Evolutionary conservation across 2,797 vertebrate species (phyloP).

Genomic region (Hippopotamyrus pictus): DNA sequence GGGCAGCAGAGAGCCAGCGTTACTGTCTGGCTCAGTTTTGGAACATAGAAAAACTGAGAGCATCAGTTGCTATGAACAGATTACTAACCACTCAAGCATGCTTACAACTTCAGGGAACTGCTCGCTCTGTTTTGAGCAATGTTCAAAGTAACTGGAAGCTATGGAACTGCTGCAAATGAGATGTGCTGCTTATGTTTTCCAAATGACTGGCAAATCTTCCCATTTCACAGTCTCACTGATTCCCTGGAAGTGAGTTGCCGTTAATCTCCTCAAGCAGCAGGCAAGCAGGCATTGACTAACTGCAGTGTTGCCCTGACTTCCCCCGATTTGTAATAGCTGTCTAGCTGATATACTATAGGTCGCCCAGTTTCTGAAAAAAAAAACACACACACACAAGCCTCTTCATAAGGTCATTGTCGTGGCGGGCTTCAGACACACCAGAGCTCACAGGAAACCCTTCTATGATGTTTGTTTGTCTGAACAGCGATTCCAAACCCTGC

Average conservation of each 20-base stretch:
- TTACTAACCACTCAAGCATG: not conserved
- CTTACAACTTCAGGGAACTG: not conserved
- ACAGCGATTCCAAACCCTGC: not conserved
- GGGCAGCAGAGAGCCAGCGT: not conserved
- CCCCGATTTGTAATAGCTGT: not conserved
- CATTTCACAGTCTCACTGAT: not conserved
- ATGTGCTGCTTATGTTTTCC: not conserved
- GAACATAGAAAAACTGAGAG: not conserved
- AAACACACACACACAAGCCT: not conserved
- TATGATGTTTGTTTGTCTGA: not conserved
- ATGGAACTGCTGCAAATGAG: not conserved
- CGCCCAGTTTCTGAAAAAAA: not conserved
- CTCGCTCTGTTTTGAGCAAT: not conserved
- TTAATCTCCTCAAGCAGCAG: not conserved
- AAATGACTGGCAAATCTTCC: not conserved
- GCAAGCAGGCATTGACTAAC: not conserved
- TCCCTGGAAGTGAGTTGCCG: not conserved
- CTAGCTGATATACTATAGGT: not conserved
- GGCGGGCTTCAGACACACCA: not conserved
- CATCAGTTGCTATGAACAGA: not conserved
- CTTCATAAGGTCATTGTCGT: not conserved
- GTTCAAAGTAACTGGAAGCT: not conserved
- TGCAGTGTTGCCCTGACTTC: not conserved
- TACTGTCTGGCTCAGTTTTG: not conserved
- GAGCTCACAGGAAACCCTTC: not conserved